phyloP scores from a whole-genome alignment of 2,888 invertebrate genomes.

The Pachliopta kotzebuea region DNA sequence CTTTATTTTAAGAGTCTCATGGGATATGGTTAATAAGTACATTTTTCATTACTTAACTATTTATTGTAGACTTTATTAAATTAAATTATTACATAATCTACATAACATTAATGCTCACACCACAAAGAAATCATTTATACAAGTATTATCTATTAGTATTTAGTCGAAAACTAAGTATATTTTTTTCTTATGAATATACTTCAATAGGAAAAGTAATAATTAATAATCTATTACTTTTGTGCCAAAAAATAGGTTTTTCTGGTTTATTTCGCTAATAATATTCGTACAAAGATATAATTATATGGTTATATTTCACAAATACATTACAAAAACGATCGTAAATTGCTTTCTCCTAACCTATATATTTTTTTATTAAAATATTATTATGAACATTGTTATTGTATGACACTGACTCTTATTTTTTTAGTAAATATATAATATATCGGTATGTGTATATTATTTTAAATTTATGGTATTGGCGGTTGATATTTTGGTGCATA shows the following conservation, averaged over 20 bases:
- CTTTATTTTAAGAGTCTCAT: not conserved
- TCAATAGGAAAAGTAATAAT: not conserved
- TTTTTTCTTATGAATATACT: not conserved
- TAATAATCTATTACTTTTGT: not conserved
- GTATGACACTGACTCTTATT: too few relatives aligned
- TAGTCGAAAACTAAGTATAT: not conserved
- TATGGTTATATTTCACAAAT: too few relatives aligned
- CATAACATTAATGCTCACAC: not conserved
- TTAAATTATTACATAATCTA: not conserved
- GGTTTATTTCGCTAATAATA: not conserved
- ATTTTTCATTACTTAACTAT: not conserved
- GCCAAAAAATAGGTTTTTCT: not conserved
- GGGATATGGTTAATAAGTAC: not conserved
- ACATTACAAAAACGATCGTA: too few relatives aligned
- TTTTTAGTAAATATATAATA: too few relatives aligned
- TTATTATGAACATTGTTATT: too few relatives aligned
- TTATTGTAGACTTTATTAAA: not conserved
- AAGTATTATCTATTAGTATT: not conserved
- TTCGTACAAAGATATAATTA: not conserved
- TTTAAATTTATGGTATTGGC: too few relatives aligned
- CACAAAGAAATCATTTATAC: not conserved
- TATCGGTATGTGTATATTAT: too few relatives aligned
- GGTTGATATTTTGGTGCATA: too few relatives aligned
- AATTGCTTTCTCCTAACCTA: too few relatives aligned
- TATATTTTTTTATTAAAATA: too few relatives aligned